Evolutionary conservation across 2,113 vertebrate genomes (phyloP), one percentile per base, ranked within the genome.

Genomic region (Atlantisia rogersi): DNA sequence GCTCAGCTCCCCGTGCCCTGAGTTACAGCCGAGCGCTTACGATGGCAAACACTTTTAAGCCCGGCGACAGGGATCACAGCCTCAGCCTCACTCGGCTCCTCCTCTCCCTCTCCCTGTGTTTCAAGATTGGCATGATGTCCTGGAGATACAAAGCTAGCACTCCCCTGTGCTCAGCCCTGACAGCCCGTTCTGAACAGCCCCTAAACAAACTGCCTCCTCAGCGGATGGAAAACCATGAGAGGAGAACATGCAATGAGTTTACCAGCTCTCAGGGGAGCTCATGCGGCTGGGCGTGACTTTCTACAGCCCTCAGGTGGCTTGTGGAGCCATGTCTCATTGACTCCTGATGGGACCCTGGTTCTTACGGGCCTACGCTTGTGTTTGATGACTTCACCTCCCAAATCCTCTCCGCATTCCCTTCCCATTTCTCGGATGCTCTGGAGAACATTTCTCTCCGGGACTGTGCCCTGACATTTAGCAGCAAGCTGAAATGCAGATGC

Each of bases 321-420:
- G 15, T 65, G 44, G 35, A 88, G 79, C 48, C 70, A 79, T 4
- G 15, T 13, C 81, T 88, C 95, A 80, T 74, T 9, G 87, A 15
- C 58, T 96, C 58, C 84, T 80, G 90, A 92, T 94, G 91, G 90
- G 71, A 31, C 92, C 70, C 42, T 9, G 11, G 71, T 3, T 81
- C 82, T 35, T 2, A 2, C 22, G 5, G 5, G 42, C n/a, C 40
- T 25, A 16, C 6, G 2, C 83, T 73, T 18, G 39, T 1, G 3
- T 63, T 71, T 2, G 0, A 4, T 4, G 48, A 0, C 71, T 63
- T 42, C 79, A 67, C 46, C 68, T 92, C 75, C 60, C 71, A 18
- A 35, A 35, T 2, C 31, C 50, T 35, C 82, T 9, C 64, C 0
- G 3, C 2, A 2, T 46, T 68, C 52, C 88, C 74, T 53, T 75